A percentile compares a stretch with the other conserved stretches of the same genome.
Conservation (phyloP, 2,113 vertebrate genomes). For the Callionymus lyra region DNA sequence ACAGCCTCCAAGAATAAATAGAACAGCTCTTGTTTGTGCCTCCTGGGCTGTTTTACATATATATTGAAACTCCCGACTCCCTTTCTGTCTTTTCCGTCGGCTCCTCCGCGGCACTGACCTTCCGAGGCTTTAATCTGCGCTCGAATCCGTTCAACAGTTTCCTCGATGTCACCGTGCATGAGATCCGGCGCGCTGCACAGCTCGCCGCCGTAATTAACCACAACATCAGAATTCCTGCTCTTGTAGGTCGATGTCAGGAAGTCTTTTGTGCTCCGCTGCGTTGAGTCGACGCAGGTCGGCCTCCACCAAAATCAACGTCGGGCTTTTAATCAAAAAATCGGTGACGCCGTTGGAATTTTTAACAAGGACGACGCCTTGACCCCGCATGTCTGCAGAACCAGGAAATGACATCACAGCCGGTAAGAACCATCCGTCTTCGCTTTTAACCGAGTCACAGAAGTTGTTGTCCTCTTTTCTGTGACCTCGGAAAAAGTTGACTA, state of each 20-base stretch:
- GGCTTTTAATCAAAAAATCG: no score
- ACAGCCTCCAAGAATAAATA: constrained; percentile 27
- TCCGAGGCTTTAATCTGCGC: constrained; percentile 31
- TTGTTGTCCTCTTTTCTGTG: background rate
- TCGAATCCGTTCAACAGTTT: constrained; percentile 19
- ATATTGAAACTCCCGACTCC: constrained; percentile 50
- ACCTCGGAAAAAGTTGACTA: no score
- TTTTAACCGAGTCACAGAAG: no score
- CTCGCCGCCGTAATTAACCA: constrained; percentile 13
- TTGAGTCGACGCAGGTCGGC: background rate
- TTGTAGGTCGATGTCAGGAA: constrained; percentile 27
- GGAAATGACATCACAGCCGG: no score
- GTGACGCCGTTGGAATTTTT: no score
- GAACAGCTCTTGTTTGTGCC: constrained; percentile 25
- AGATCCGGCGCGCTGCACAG: constrained; percentile 8
- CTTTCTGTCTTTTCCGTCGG: constrained; percentile 11
- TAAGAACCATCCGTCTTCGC: no score
- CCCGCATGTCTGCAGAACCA: no score
- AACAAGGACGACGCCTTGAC: no score
- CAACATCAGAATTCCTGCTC: constrained; percentile 11
- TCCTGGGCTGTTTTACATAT: constrained; percentile 52
- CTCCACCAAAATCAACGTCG: background rate
- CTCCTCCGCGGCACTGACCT: constrained; percentile 22
- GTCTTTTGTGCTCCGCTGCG: constrained; percentile 9
- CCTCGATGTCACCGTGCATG: constrained; percentile 7